Conservation (phyloP, 2,888 invertebrate species). For the Phengaris arion region DNA sequence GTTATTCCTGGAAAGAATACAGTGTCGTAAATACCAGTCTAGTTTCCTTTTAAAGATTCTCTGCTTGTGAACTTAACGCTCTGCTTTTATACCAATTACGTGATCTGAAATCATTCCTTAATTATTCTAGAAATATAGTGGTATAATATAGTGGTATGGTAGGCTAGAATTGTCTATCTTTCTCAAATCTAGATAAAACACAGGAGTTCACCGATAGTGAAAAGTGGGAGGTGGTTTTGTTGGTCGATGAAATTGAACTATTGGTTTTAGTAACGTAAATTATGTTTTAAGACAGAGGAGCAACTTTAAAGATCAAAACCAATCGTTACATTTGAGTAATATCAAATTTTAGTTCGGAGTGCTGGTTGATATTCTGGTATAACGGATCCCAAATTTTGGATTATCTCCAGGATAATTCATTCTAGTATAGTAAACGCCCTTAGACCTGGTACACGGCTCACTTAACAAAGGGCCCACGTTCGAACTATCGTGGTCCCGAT, state of each 20-base stretch:
- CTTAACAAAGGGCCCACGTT: constrained; percentile 55
- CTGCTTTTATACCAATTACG: background rate
- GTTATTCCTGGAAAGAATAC: background rate
- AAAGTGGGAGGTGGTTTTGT: too few species aligned
- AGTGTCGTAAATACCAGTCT: background rate
- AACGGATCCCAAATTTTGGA: background rate
- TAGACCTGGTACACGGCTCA: constrained; percentile 47
- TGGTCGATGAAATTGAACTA: too few species aligned
- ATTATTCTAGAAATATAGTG: too few species aligned
- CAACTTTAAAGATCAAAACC: too few species aligned
- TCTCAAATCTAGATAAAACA: background rate
- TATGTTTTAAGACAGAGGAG: too few species aligned
- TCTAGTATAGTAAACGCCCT: constrained; percentile 33
- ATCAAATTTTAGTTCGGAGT: too few species aligned
- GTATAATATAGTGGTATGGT: background rate
- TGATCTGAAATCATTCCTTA: too few species aligned
- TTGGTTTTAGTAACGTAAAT: too few species aligned
- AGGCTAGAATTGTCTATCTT: background rate
- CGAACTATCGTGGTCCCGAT: constrained; percentile 58
- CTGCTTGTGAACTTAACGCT: background rate
- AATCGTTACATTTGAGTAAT: too few species aligned
- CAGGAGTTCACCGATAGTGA: too few species aligned
- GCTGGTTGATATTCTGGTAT: background rate
- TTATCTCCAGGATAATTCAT: background rate
- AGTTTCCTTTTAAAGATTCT: background rate